Conservation (phyloP, 2,113 vertebrate genomes). For the Atrichornis clamosus region DNA sequence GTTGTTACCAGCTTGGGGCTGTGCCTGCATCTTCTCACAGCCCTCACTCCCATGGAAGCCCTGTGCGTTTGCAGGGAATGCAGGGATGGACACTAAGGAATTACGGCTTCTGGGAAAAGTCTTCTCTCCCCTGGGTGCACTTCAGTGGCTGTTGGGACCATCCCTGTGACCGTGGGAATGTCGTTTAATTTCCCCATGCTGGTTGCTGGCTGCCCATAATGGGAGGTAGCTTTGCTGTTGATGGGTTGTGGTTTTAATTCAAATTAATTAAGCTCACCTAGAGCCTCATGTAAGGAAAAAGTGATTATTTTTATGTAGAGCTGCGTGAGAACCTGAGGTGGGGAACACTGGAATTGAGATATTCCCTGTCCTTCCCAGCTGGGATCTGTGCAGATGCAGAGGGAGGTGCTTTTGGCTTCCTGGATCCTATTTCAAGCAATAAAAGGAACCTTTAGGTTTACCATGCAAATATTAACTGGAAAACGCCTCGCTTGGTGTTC, state of each 20-base stretch:
- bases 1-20: not conserved
- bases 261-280: not conserved
- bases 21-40: not conserved
- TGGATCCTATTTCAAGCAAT: not conserved
- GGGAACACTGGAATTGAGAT: not conserved
- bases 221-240: not conserved
- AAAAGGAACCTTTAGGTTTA: not conserved
- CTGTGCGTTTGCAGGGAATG: not conserved
- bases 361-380: not conserved
- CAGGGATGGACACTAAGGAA: not conserved
- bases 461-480: not conserved
- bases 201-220: fast-evolving
- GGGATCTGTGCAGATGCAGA: not conserved
- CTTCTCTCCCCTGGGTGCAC: not conserved
- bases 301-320: not conserved
- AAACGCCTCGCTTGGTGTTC: not conserved
- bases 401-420: not conserved
- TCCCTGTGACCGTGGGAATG: not conserved
- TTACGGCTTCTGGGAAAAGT: not conserved
- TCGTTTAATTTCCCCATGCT: not conserved
- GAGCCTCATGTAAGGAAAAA: not conserved
- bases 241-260: not conserved
- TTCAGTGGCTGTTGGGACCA: not conserved
- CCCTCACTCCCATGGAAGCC: not conserved
- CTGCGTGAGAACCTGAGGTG: not conserved